Conservation (phyloP, 2,797 vertebrate genomes). For the Thaleichthys pacificus region DNA sequence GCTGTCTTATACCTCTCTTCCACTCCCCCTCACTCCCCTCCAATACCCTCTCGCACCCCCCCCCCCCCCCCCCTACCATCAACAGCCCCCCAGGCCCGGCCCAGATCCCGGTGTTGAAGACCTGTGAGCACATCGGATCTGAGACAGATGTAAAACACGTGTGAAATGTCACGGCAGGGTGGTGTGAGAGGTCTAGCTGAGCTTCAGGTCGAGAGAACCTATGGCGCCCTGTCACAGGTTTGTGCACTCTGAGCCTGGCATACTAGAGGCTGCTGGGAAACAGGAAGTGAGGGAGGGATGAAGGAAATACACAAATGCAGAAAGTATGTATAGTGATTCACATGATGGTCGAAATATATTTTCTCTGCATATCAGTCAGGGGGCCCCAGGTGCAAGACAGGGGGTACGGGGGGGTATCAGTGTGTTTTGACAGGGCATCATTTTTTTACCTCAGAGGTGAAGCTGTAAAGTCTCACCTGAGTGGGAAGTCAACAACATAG, state of each 20-base stretch:
- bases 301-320: too few species aligned
- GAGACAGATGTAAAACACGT: conserved; percentile 36
- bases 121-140: conserved; percentile 21
- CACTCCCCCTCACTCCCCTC: too few species aligned
- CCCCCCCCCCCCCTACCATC: too few species aligned
- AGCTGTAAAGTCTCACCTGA: not conserved
- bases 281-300: not conserved
- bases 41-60: too few species aligned
- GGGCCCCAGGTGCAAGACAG: not conserved
- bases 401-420: not conserved
- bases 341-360: too few species aligned
- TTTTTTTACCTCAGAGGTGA: not conserved
- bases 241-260: not conserved
- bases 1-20: too few species aligned
- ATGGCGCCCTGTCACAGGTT: not conserved
- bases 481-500: conserved; percentile 10
- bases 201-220: conserved; percentile 14
- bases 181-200: conserved; percentile 2
- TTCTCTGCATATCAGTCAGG: not conserved
- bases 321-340: too few species aligned
- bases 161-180: conserved; percentile 39
- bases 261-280: not conserved
- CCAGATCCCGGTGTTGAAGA: not conserved
- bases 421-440: not conserved
- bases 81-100: not conserved